Base-by-base conservation (phyloP, 2,888 invertebrate species). In the Aelia acuminata region DNA sequence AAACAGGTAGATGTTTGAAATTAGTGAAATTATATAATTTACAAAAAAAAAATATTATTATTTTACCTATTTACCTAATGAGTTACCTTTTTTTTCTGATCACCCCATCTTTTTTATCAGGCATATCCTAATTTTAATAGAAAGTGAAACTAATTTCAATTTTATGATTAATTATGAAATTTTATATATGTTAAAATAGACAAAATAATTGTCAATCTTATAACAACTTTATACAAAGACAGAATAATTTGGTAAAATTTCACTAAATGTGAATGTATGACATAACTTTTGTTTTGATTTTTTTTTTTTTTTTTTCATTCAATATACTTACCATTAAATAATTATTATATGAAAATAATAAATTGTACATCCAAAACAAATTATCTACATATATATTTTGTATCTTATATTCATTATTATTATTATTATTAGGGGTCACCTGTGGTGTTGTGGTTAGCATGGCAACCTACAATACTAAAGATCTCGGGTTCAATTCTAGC, bases 1-100 rank as follows among this genome's bases (percentile, higher is more conserved):
- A 80, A 80, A 43, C 80, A 80, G 80, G 80, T 80, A 43, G 43
- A 80, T 1, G 31, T 63, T 63, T 63, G 18, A 7, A 31, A 63
- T 63, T 3, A 31, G 18, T 63, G 0, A 57, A 63, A 63, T 18
- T 18, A 26, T 4, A 57, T 10, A 1, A 57, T 26, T 15, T 50
- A n/a, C n/a, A n/a, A n/a, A n/a, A n/a, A n/a, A n/a, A n/a, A n/a
- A n/a, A n/a, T n/a, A n/a, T 20, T 11, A 57, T 13, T 26, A 4
- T 8, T 26, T n/a, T 26, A 57, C 26, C 11, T 13, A 26, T 57
- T 57, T 57, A 57, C 3, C 57, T 57, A 57, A 26, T 57, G n/a
- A n/a, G n/a, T 57, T 57, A 57, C 26, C 11, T 26, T 11, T 3
- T 57, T 53, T n/a, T n/a, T 53, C 7, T 22, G n/a, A n/a, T n/a